Evolutionary conservation across 2,888 invertebrate species (phyloP).

Genomic region (Acanthosoma haemorrhoidale): DNA sequence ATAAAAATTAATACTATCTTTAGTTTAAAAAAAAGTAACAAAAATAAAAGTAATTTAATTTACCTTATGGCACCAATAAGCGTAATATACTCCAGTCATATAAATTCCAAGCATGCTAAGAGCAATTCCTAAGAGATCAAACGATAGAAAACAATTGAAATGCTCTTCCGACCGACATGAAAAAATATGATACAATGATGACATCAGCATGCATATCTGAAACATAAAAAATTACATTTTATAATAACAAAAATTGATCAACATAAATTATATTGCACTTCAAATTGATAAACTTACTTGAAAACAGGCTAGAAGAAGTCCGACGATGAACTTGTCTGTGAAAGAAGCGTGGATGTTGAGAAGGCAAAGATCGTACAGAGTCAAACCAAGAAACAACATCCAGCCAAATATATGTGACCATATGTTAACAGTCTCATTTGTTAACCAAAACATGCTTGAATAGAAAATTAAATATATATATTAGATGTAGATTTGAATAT

Average conservation of each 20-base stretch:
- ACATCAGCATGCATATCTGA: constrained; percentile 87
- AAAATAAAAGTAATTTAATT: constrained; percentile 43
- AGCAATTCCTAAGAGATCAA: constrained; percentile 90
- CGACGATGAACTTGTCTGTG: constrained; percentile 79
- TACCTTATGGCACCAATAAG: constrained; percentile 92
- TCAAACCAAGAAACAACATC: constrained; percentile 73
- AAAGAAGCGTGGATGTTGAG: constrained; percentile 71
- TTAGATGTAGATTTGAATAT: too few relatives aligned
- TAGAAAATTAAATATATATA: constrained; percentile 24
- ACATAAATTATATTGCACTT: not conserved
- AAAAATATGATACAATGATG: constrained; percentile 89
- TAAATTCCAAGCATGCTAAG: constrained; percentile 89
- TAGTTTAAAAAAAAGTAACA: too few relatives aligned
- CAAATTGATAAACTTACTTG: constrained; percentile 55
- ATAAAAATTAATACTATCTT: too few relatives aligned
- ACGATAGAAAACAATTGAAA: constrained; percentile 78
- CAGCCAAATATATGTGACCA: constrained; percentile 93
- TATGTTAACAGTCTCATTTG: constrained; percentile 94
- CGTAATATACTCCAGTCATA: constrained; percentile 91
- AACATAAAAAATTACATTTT: constrained; percentile 45
- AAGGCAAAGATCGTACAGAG: constrained; percentile 75
- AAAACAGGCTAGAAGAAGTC: constrained; percentile 76
- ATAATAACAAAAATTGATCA: not conserved
- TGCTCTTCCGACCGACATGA: constrained; percentile 84
- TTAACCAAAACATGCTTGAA: constrained; percentile 89